Percentiles rank a stretch among this genome's conserved stretches.
These are phyloP conservation scores for Trogon surrucura DNA, from an alignment of 2,113 vertebrate genomes.

Conservation along the genomic window DNA sequence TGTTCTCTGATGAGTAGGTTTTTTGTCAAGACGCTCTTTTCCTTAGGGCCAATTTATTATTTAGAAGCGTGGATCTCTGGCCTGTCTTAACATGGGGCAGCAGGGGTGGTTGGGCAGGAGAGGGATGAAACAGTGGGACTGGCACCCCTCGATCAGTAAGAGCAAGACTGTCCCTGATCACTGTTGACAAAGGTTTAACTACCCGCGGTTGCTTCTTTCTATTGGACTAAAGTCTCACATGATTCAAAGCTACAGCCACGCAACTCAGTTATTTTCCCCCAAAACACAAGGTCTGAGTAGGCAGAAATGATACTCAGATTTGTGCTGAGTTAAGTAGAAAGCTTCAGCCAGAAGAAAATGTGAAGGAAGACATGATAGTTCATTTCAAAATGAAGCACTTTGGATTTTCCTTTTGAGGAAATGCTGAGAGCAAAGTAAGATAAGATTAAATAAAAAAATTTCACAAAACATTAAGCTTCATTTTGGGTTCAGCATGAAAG, in stretches of 20 bases:
- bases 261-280: not conserved
- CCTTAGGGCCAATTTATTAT: not conserved
- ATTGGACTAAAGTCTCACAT: accelerated
- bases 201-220: not conserved
- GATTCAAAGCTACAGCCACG: not conserved
- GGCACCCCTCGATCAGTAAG: not conserved
- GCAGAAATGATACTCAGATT: not conserved
- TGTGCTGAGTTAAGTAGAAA: not conserved
- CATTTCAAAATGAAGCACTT: not conserved
- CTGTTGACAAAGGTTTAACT: not conserved
- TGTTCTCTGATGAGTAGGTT: not conserved
- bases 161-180: not conserved
- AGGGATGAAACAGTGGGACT: not conserved
- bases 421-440: not conserved
- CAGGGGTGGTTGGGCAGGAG: not conserved
- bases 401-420: not conserved
- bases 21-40: not conserved
- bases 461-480: not conserved
- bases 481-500: not conserved
- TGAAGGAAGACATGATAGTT: not conserved
- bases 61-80: not conserved
- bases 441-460: not conserved
- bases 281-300: not conserved
- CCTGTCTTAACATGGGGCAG: not conserved
- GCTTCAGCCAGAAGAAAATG: not conserved